Percentiles rank a stretch among this genome's conserved stretches.
Conservation (phyloP, 2,113 vertebrate genomes). For the Semnornis frantzii region DNA sequence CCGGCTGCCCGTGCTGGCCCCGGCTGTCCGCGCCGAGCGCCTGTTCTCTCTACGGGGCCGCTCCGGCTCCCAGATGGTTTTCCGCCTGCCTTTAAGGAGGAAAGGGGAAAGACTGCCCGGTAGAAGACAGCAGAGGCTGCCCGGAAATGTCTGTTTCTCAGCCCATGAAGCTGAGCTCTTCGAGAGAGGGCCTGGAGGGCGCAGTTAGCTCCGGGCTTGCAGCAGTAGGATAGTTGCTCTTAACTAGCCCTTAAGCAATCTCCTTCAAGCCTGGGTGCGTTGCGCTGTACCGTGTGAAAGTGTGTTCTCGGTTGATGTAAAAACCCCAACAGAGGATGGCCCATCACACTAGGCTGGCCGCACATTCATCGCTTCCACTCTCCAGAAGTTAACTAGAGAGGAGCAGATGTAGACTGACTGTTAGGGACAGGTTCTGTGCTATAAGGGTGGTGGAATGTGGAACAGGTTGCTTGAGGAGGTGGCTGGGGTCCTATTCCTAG, state of each 20-base stretch:
- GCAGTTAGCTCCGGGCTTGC: not conserved
- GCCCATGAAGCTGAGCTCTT: rapidly evolving
- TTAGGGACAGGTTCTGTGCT: too few relatives aligned
- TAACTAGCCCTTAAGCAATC: not conserved
- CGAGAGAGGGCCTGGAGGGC: not conserved
- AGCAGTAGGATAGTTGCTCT: not conserved
- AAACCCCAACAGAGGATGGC: not conserved
- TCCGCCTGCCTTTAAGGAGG: rapidly evolving
- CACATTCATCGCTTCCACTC: too few relatives aligned
- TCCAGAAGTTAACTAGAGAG: not conserved
- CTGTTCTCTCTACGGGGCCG: not conserved
- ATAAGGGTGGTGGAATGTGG: too few relatives aligned
- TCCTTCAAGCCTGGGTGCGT: not conserved
- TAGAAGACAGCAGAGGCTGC: not conserved
- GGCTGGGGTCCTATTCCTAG: too few relatives aligned
- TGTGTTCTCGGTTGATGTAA: not conserved
- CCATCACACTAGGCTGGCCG: rapidly evolving
- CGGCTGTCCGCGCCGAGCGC: too few relatives aligned
- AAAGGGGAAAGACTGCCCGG: too few relatives aligned
- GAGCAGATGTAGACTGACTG: too few relatives aligned
- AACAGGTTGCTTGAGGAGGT: too few relatives aligned
- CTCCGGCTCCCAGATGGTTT: not conserved
- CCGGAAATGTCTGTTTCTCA: rapidly evolving
- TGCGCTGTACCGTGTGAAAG: not conserved
- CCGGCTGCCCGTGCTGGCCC: not conserved